phyloP scores from a whole-genome alignment of 2,888 invertebrate species.

The Callyntrura sp. region DNA sequence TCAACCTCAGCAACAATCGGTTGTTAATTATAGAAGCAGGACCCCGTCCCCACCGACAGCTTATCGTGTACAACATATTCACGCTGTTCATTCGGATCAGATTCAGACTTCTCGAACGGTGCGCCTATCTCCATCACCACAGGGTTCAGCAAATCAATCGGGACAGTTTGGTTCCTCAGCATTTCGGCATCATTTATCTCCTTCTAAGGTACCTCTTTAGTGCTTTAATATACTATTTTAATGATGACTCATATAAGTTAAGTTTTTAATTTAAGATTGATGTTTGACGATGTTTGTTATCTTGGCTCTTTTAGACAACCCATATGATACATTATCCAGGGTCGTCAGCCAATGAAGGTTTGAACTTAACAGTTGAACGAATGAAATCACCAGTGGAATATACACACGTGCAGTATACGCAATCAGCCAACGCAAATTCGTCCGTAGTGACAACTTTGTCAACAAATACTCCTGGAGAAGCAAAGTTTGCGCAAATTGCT shows the following conservation, averaged over 20 bases:
- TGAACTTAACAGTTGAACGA: constrained; percentile 82
- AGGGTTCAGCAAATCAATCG: constrained; percentile 63
- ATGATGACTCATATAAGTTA: too few species aligned
- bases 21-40: constrained; percentile 79
- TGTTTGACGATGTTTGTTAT: too few species aligned
- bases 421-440: constrained; percentile 36
- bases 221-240: too few species aligned
- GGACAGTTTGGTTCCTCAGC: constrained; percentile 64
- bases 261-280: too few species aligned
- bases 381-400: constrained; percentile 82
- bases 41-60: constrained; percentile 78
- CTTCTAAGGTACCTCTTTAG: constrained; percentile 77
- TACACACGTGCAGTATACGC: constrained; percentile 69
- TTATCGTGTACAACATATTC: constrained; percentile 78
- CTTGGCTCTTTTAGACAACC: constrained; percentile 57
- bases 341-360: constrained; percentile 80
- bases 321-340: constrained; percentile 76
- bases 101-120: constrained; percentile 60
- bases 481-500: constrained; percentile 83
- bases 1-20: constrained; percentile 73
- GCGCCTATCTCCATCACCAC: constrained; percentile 64
- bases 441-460: constrained; percentile 53
- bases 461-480: constrained; percentile 81
- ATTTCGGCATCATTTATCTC: constrained; percentile 80
- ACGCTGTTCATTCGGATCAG: constrained; percentile 66